A percentile compares a stretch with the other conserved stretches of the same genome.
These are phyloP conservation scores for Vollenhovia emeryi DNA, from an alignment of 1,140 invertebrate genomes.

Conservation along the genomic window DNA sequence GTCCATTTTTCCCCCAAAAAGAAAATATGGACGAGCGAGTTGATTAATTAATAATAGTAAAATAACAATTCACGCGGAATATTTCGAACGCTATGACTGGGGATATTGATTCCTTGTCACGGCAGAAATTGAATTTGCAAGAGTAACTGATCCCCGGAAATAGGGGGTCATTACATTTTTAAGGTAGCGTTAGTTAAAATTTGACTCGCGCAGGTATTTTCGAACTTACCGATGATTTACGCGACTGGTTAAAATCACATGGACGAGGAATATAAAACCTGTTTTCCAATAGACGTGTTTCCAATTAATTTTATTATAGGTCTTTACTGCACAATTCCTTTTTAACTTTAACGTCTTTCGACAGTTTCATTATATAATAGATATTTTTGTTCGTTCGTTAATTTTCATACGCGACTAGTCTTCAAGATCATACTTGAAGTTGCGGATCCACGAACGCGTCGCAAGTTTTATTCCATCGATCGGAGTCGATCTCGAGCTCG, in stretches of 20 bases:
- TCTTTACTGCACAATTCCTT: not conserved
- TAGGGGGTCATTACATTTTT: conserved; percentile 38
- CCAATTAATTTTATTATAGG: conserved; percentile 17
- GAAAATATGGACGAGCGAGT: not conserved
- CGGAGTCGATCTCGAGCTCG: not conserved
- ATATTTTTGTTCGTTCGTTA: conserved; percentile 14
- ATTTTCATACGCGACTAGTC: not conserved
- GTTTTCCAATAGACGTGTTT: not conserved
- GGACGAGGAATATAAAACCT: not conserved
- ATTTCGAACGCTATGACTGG: not conserved
- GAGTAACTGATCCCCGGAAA: conserved; percentile 36
- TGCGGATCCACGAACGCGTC: too few relatives aligned
- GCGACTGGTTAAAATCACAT: conserved; percentile 10
- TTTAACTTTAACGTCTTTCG: not conserved
- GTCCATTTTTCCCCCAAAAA: not conserved
- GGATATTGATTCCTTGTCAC: conserved; percentile 35
- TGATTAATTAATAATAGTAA: not conserved
- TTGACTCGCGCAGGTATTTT: conserved; percentile 13
- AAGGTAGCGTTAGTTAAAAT: conserved; percentile 30
- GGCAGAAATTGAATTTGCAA: conserved; percentile 12
- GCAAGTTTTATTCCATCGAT: not conserved
- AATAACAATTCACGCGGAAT: conserved; percentile 26
- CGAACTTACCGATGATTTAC: not conserved
- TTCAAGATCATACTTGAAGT: not conserved
- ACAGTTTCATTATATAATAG: not conserved